Evolutionary conservation across 2,888 invertebrate genomes (phyloP).

Genomic region (Sminthurinus aureus): DNA sequence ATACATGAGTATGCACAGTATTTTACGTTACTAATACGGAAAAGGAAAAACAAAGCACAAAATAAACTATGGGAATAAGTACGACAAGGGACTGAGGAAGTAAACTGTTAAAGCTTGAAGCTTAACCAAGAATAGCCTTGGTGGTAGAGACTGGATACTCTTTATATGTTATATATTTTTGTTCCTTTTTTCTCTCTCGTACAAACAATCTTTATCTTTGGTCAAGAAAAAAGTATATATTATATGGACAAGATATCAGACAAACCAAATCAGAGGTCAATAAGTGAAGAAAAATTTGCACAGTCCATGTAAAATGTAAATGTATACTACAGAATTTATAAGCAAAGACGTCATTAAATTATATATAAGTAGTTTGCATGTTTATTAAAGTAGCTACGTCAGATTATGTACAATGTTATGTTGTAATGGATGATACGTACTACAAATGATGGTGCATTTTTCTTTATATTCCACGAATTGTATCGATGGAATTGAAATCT

Average conservation of each 20-base stretch:
- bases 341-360: neutral
- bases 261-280: slow-evolving; percentile 8
- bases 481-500: no score
- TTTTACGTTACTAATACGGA: no score
- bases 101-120: slow-evolving; percentile 35
- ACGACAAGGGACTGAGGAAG: slow-evolving; percentile 16
- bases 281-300: neutral
- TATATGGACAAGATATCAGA: neutral
- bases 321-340: neutral
- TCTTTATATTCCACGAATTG: no score
- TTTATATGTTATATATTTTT: neutral
- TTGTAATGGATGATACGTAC: no score
- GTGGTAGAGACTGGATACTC: neutral
- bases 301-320: neutral
- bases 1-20: no score
- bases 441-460: no score
- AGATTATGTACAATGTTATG: neutral
- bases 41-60: neutral
- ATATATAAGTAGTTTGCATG: neutral
- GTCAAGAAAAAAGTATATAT: neutral
- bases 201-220: neutral
- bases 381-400: neutral
- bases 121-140: slow-evolving; percentile 15
- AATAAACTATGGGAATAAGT: neutral
- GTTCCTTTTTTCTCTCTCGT: neutral